Evolutionary conservation across 2,888 invertebrate species (phyloP).

Genomic region (Hedychridium roseum): DNA sequence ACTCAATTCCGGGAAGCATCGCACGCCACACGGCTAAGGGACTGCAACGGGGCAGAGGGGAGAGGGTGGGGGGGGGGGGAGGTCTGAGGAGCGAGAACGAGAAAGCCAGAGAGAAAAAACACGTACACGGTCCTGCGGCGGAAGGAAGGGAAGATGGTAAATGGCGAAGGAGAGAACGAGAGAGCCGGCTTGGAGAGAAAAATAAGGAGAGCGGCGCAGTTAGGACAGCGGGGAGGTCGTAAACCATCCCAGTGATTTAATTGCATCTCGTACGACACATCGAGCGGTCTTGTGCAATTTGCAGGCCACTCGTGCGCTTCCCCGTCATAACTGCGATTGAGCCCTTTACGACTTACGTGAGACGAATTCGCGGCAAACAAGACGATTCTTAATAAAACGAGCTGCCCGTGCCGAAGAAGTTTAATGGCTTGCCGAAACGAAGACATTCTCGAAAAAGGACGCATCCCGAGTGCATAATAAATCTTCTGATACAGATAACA

Average conservation of each 20-base stretch:
- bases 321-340: too few species aligned
- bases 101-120: constrained; percentile 23
- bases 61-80: constrained; percentile 22
- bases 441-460: too few species aligned
- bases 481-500: too few species aligned
- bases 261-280: constrained; percentile 29
- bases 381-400: too few species aligned
- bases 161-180: constrained; percentile 3
- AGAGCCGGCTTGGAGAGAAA: constrained; percentile 18
- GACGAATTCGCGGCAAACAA: too few species aligned
- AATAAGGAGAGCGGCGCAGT: constrained; percentile 32
- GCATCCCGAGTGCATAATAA: too few species aligned
- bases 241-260: constrained; percentile 46
- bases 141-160: constrained; percentile 10
- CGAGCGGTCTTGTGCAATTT: constrained; percentile 27
- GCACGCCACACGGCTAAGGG: constrained; percentile 31
- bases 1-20: constrained; percentile 50
- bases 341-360: too few species aligned
- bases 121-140: constrained; percentile 23
- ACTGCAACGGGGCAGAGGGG: constrained; percentile 34
- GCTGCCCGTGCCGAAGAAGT: too few species aligned
- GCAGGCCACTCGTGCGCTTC: constrained; percentile 15
- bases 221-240: constrained; percentile 27
- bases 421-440: too few species aligned
- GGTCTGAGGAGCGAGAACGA: neutral